phyloP scores from a whole-genome alignment of 2,888 invertebrate genomes.

The Meteorus cinctellus region DNA sequence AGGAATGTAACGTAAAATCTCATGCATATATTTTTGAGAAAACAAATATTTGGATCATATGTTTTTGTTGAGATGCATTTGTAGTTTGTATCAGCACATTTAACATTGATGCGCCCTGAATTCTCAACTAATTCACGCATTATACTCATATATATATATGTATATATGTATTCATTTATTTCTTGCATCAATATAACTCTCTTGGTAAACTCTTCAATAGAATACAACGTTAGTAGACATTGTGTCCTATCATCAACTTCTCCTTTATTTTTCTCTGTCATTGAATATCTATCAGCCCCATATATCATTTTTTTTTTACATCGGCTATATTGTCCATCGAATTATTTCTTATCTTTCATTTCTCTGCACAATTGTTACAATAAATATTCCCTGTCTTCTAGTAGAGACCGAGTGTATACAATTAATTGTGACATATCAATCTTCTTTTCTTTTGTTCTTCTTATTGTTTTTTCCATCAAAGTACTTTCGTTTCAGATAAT shows the following conservation, averaged over 20 bases:
- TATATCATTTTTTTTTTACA: background rate
- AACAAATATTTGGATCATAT: background rate
- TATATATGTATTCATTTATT: background rate
- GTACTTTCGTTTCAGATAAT: background rate
- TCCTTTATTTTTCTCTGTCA: background rate
- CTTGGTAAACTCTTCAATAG: conserved; percentile 40
- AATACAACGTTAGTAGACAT: conserved; percentile 44
- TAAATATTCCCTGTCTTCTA: background rate
- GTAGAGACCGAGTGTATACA: background rate
- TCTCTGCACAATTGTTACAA: background rate
- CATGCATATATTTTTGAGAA: background rate
- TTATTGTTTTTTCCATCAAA: background rate
- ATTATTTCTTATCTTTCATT: background rate
- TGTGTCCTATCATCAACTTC: conserved; percentile 36
- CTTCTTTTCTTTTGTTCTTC: background rate
- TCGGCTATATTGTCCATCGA: conserved; percentile 3
- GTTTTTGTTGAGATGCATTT: background rate
- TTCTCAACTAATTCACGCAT: conserved; percentile 19
- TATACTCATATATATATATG: conserved; percentile 20
- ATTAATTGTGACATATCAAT: background rate
- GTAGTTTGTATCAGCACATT: background rate
- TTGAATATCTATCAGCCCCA: conserved; percentile 6
- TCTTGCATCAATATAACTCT: conserved; percentile 35
- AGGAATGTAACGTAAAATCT: background rate
- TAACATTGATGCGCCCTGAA: conserved; percentile 18